These are phyloP conservation scores for Tiliqua scincoides DNA, from an alignment of 2,113 vertebrate species.

Conservation along the genomic window DNA sequence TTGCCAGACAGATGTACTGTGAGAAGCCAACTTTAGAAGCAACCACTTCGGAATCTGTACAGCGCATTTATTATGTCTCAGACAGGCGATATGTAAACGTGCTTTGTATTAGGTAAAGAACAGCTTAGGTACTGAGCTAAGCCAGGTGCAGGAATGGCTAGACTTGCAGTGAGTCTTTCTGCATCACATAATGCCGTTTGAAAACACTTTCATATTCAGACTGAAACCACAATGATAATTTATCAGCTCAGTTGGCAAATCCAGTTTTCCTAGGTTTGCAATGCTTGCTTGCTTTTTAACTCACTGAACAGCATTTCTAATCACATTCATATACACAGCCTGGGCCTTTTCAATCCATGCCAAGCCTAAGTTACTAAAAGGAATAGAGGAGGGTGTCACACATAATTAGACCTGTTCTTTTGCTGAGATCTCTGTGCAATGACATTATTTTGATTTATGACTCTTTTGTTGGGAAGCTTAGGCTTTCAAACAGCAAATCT, in stretches of 20 bases:
- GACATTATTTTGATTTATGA: neutral
- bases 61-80: constrained; percentile 23
- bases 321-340: neutral
- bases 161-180: neutral
- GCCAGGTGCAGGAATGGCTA: neutral
- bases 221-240: neutral
- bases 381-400: neutral
- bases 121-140: constrained; percentile 8
- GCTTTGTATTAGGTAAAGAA: constrained; percentile 32
- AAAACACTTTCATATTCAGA: constrained; percentile 25
- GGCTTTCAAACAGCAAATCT: neutral
- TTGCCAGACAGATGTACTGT: constrained; percentile 21
- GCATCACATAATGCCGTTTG: neutral
- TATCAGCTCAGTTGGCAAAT: neutral
- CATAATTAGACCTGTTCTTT: neutral
- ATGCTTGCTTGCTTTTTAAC: neutral
- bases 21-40: constrained; percentile 33
- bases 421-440: neutral
- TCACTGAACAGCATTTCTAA: neutral
- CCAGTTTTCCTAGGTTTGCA: neutral
- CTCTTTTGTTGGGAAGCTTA: neutral
- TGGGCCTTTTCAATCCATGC: neutral
- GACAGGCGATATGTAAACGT: neutral
- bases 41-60: constrained; percentile 18
- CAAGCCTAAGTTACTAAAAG: neutral